Evolutionary conservation across 2,113 vertebrate genomes (phyloP), one percentile per base, ranked within the genome.

Genomic region (Eulemur macaco): DNA sequence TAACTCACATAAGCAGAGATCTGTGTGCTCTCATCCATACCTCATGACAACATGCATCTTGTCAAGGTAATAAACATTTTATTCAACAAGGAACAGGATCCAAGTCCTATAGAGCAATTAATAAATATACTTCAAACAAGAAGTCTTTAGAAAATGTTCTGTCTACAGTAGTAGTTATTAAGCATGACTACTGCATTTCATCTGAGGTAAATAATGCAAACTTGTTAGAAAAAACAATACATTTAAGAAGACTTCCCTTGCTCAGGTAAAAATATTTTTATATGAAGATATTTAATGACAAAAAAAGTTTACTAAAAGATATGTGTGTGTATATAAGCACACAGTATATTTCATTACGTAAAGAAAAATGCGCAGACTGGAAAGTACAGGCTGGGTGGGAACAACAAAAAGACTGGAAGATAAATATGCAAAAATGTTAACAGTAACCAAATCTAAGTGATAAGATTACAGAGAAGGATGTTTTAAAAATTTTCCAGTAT

Each of bases 371-470:
- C 47, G 68, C n/a, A 95, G 58, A 54, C 52, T 54, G 52, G 52
- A 54, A 54, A 18, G 52, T 54, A 54, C 17, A 17, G 52, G 52
- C 17, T 54, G 52, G 52, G 52, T 54, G 52, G 52, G 52, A 54
- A 54, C 52, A 54, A 20, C 17, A 54, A 93, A 86, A 86, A 91
- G 45, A 56, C 34, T 60, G 45, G 52, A 92, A 89, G 78, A 39
- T 12, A 86, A 91, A 86, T 66, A 81, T 10, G 50, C 69, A 71
- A 95, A 97, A 95, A 89, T 50, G 23, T 64, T 89, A 77, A 88
- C n/a, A 95, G 42, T 56, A 86, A 92, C 83, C 52, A 95, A 85
- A 92, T 54, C 23, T 86, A 92, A 83, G 47, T 20, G 29, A 31
- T 73, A 54, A 95, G 37, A 94, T n/a, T 93, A 86, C 18, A 93